Evolutionary conservation across 2,888 invertebrate genomes (phyloP).

Genomic region (Pseudanteris insignis): DNA sequence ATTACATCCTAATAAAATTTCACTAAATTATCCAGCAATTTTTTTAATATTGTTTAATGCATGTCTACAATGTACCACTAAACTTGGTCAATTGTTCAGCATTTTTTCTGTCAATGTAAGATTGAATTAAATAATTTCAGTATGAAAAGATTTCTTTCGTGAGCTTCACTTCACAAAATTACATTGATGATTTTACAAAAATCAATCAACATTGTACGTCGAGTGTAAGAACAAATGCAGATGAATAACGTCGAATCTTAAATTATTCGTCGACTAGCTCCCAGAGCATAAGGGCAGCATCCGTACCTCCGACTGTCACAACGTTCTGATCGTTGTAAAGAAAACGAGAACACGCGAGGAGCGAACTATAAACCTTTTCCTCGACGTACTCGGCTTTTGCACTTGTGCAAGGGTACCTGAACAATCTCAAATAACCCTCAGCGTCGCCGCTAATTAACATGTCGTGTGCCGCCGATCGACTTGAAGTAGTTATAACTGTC

Average conservation of each 20-base stretch:
- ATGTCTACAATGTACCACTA: too few relatives aligned
- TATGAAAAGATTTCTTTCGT: conserved; percentile 11
- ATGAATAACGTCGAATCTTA: conserved; percentile 6
- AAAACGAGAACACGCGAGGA: conserved; percentile 82
- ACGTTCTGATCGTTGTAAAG: conserved; percentile 87
- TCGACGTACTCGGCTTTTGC: conserved; percentile 89
- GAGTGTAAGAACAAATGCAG: conserved; percentile 7
- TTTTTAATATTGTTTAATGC: too few relatives aligned
- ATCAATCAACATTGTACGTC: conserved; percentile 12
- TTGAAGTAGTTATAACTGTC: conserved; percentile 82
- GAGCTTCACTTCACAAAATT: conserved; percentile 31
- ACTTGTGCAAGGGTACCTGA: conserved; percentile 87
- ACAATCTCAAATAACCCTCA: conserved; percentile 87
- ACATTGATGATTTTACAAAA: conserved; percentile 13
- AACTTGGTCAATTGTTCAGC: too few relatives aligned
- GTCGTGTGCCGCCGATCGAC: conserved; percentile 84
- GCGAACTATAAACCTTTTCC: conserved; percentile 86
- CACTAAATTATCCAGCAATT: too few relatives aligned
- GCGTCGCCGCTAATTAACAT: conserved; percentile 86
- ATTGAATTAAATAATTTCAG: conserved; percentile 1
- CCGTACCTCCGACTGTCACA: conserved; percentile 86
- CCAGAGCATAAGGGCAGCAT: conserved; percentile 92
- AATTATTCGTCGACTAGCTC: conserved; percentile 82
- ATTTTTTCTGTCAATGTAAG: too few relatives aligned
- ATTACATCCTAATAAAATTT: too few relatives aligned